These are phyloP conservation scores for Hucho hucho DNA, from an alignment of 2,113 vertebrate species.

Conservation along the genomic window DNA sequence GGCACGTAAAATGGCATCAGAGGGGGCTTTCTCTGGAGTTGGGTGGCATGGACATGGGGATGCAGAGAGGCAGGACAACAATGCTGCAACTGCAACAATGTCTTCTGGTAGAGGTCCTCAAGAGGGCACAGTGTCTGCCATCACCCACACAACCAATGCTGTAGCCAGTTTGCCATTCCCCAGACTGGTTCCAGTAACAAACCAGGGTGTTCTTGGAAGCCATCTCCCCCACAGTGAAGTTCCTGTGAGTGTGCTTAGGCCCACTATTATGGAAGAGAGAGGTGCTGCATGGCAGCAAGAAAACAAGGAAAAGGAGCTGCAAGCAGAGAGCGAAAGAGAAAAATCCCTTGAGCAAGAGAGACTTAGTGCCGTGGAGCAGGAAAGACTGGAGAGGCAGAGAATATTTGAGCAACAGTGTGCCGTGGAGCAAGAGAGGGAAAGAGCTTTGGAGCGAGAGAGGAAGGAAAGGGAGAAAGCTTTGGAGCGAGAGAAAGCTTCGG, in stretches of 20 bases:
- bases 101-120: slow-evolving; percentile 51
- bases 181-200: slow-evolving; percentile 52
- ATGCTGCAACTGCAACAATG: slow-evolving; percentile 27
- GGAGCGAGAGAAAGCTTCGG: slow-evolving; percentile 25
- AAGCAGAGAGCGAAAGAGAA: slow-evolving; percentile 46
- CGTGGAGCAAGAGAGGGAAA: slow-evolving; percentile 25
- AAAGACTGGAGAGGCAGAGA: slow-evolving; percentile 49
- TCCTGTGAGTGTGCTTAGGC: slow-evolving; percentile 62
- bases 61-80: slow-evolving; percentile 56
- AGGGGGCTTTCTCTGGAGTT: slow-evolving; percentile 70
- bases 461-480: slow-evolving; percentile 25
- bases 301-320: slow-evolving; percentile 34
- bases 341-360: slow-evolving; percentile 45
- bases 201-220: slow-evolving; percentile 47
- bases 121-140: slow-evolving; percentile 60
- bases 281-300: neutral
- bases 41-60: slow-evolving; percentile 56
- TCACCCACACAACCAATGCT: slow-evolving; percentile 63
- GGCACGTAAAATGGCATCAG: slow-evolving; percentile 75
- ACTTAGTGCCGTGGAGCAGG: slow-evolving; percentile 47
- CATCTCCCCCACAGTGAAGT: slow-evolving; percentile 52
- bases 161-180: slow-evolving; percentile 49
- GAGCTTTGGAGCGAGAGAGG: slow-evolving; percentile 29
- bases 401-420: slow-evolving; percentile 7
- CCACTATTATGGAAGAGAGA: slow-evolving; percentile 39